These are phyloP conservation scores for Tribolium madens DNA, from an alignment of 1,140 invertebrate genomes.

Conservation along the genomic window DNA sequence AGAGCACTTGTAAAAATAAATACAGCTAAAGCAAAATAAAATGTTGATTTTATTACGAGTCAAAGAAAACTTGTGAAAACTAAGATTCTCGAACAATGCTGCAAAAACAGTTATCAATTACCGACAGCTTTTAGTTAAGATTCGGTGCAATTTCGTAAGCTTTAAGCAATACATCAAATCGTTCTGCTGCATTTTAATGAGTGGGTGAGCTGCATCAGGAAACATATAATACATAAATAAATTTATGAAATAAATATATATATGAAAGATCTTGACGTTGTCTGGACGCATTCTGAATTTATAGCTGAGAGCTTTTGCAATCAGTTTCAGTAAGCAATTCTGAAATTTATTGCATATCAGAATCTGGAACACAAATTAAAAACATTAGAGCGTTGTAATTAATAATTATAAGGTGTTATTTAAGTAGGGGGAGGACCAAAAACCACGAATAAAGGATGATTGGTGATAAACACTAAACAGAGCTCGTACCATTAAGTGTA, in stretches of 20 bases:
- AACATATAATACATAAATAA: constrained; percentile 19
- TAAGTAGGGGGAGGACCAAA: background rate
- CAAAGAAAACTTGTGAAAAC: background rate
- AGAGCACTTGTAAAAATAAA: background rate
- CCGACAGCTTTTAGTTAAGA: background rate
- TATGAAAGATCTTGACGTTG: constrained; percentile 9
- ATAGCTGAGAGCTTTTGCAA: background rate
- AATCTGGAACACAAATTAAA: background rate
- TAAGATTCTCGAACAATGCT: no score
- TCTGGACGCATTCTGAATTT: constrained; percentile 16
- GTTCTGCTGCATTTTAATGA: constrained; percentile 21
- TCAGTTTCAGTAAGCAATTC: background rate
- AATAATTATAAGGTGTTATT: constrained; percentile 1
- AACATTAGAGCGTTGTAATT: background rate
- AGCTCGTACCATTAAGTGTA: constrained; percentile 15
- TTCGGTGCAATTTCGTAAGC: background rate
- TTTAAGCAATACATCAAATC: background rate
- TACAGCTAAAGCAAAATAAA: background rate
- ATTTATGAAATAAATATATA: constrained; percentile 18
- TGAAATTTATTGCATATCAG: background rate
- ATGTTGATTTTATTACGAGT: background rate
- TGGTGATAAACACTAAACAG: constrained; percentile 25
- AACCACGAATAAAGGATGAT: background rate
- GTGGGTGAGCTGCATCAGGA: constrained; percentile 2
- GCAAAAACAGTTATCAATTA: background rate